phyloP scores from a whole-genome alignment of 2,113 vertebrate species.

The Semnornis frantzii region DNA sequence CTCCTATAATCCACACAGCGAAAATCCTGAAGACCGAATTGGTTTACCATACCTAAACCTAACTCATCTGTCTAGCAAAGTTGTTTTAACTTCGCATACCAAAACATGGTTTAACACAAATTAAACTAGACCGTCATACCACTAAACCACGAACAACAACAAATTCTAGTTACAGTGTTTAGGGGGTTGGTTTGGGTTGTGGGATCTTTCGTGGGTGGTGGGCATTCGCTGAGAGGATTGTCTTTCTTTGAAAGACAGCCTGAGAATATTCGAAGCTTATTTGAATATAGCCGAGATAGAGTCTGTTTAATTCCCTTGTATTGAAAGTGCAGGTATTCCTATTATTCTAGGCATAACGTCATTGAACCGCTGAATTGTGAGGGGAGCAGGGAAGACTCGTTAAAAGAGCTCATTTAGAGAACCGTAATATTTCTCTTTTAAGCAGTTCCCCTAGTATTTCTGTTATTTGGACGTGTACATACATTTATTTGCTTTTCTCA shows the following conservation, averaged over 20 bases:
- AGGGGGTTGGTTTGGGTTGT: no score
- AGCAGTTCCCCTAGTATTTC: not conserved
- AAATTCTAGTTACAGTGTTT: not conserved
- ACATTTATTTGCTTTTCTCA: not conserved
- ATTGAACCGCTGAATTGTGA: not conserved
- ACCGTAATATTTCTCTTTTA: not conserved
- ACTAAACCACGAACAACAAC: not conserved
- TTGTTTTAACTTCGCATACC: not conserved
- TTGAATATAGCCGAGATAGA: not conserved
- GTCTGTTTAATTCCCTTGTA: slow-evolving; percentile 12
- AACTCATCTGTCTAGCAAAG: not conserved
- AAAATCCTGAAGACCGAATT: not conserved
- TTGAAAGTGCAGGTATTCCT: slow-evolving; percentile 41
- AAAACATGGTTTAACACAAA: not conserved
- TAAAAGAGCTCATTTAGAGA: not conserved
- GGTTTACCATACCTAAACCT: not conserved
- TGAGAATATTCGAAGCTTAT: not conserved
- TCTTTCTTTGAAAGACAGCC: not conserved
- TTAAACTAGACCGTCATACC: not conserved
- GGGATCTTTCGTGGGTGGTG: accelerated
- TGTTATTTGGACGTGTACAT: not conserved
- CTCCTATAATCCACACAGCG: not conserved
- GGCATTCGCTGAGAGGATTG: not conserved
- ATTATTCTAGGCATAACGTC: not conserved
- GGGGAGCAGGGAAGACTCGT: not conserved